Base-by-base conservation (phyloP, 37 sponge, comb jelly and placozoan species). In the Halisarca cf. caerulea region DNA sequence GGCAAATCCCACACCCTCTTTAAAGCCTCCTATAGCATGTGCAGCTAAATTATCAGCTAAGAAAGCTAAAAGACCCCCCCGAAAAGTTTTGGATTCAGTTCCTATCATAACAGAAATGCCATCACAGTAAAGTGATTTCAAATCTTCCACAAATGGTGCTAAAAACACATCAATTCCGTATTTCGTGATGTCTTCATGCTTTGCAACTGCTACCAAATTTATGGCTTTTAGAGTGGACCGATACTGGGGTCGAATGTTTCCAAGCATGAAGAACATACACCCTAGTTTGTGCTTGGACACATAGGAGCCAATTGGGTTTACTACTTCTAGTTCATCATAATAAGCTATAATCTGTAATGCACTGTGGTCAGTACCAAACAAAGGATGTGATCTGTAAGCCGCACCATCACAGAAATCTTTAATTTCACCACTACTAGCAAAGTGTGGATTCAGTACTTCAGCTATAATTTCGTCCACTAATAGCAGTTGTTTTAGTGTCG, bases 331-430 rank as follows among this genome's bases (percentile, higher is more conserved):
- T 79, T 88, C 89, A 88, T 88, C 84, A 27, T 80, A 89, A 41
- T 84, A 89, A 11, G 81, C 89, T 62, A 89, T 80, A 33, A 89
- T 80, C 68, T 89, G 89, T 44, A 89, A 72, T 4, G 85, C 89
- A 72, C 25, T 30, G n/a, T 27, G 59, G 41, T 84, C 84, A 47
- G 58, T 83, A 58, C 81, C 51, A 54, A 89, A 89, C 35, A 89
- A 35, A 18, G 85, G 82, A 39, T 89, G 89, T 23, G 41, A 24
- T 44, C 23, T 60, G 36, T 33, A 83, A 2, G 45, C 40, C 34
- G 80, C 8, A 33, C 89, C 89, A 82, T 88, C 84, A 66, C 84
- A 83, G 47, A 88, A 88, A 78, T 88, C 89, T 24, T 37, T 1
- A 3, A 87, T 41, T 78, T 77, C 20, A 35, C 66, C 39, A 47